Conservation (phyloP, 2,888 invertebrate genomes). For the Nomada fucata region DNA sequence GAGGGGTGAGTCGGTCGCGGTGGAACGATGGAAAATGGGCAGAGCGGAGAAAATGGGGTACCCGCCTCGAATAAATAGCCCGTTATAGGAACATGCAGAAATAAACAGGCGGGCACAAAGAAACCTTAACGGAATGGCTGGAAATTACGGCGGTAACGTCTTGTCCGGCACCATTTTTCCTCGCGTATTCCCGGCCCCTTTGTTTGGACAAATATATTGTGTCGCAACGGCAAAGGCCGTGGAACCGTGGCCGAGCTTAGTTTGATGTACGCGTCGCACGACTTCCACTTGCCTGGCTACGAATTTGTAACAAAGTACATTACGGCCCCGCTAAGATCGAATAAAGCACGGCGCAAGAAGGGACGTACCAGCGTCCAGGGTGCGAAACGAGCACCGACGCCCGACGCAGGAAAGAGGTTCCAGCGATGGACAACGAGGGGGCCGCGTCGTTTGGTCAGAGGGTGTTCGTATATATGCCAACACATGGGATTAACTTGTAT, state of each 20-base stretch:
- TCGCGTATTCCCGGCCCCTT: neutral
- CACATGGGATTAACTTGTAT: slow-evolving; percentile 82
- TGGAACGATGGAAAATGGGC: neutral
- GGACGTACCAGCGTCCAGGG: too few species aligned
- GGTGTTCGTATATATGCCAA: slow-evolving; percentile 71
- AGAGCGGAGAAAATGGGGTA: slow-evolving; percentile 31
- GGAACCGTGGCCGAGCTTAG: too few species aligned
- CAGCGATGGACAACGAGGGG: slow-evolving; percentile 37
- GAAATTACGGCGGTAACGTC: neutral
- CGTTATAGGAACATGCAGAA: slow-evolving; percentile 38
- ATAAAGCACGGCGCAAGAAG: too few species aligned
- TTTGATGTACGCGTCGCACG: too few species aligned
- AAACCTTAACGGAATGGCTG: slow-evolving; percentile 20
- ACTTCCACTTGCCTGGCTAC: too few species aligned
- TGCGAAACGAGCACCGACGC: slow-evolving; percentile 41
- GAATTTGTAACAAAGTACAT: too few species aligned
- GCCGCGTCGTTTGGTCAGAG: slow-evolving; percentile 58
- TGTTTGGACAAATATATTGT: too few species aligned
- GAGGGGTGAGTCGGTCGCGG: slow-evolving; percentile 10
- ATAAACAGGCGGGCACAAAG: slow-evolving; percentile 38
- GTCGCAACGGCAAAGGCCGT: too few species aligned
- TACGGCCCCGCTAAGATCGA: too few species aligned
- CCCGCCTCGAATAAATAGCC: slow-evolving; percentile 46
- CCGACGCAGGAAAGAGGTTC: neutral
- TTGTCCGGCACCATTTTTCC: neutral